Evolutionary conservation across 1,140 invertebrate genomes (phyloP).

Genomic region (Lepidurus apus): DNA sequence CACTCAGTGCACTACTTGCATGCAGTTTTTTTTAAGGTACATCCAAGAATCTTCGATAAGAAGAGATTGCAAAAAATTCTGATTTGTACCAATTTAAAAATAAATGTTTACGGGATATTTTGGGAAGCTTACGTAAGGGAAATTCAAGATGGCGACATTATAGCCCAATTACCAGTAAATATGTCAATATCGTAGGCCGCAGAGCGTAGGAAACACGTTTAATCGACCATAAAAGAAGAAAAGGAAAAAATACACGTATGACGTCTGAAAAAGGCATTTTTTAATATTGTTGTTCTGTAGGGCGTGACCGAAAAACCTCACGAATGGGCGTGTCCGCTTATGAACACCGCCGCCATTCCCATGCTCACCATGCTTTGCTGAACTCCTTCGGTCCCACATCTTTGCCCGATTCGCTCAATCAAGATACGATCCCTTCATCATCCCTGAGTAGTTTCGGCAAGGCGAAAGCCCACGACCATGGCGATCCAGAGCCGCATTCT

Average conservation of each 20-base stretch:
- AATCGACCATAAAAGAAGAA: background rate
- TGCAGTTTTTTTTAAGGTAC: too few species aligned
- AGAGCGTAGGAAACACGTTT: background rate
- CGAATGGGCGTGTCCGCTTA: conserved; percentile 32
- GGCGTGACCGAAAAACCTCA: conserved; percentile 19
- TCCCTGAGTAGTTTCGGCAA: background rate
- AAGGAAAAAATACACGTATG: background rate
- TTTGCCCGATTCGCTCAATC: background rate
- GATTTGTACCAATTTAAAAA: too few species aligned
- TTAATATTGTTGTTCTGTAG: background rate
- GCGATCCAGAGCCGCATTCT: background rate
- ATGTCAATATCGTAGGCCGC: background rate
- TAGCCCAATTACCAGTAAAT: background rate
- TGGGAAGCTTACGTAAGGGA: background rate
- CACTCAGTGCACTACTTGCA: too few species aligned
- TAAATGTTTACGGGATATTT: background rate
- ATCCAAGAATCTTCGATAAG: too few species aligned
- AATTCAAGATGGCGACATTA: background rate
- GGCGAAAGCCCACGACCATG: conserved; percentile 23
- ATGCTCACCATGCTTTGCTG: conserved; percentile 25
- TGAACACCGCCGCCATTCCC: conserved; percentile 27
- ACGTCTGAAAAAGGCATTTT: background rate
- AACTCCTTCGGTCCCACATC: conserved; percentile 11
- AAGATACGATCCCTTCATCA: background rate
- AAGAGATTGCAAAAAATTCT: too few species aligned